Conservation (phyloP, 2,797 vertebrate genomes). For the Botia kubotai region DNA sequence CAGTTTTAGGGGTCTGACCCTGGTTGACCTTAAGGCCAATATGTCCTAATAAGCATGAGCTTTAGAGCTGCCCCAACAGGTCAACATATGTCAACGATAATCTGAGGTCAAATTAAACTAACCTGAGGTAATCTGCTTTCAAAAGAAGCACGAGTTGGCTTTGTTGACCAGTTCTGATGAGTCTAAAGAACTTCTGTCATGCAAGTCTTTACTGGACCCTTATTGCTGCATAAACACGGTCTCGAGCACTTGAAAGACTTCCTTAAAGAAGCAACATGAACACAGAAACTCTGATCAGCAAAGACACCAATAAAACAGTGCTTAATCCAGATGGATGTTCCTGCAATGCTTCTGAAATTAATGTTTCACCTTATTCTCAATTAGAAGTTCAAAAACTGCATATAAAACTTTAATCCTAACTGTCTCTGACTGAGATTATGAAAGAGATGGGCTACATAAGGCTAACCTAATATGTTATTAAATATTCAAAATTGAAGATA, state of each 20-base stretch:
- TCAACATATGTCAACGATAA: slow-evolving; percentile 69
- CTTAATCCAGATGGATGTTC: background rate
- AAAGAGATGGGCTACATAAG: no score
- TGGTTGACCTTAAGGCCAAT: slow-evolving; percentile 47
- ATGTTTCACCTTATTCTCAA: background rate
- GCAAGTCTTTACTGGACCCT: slow-evolving; percentile 55
- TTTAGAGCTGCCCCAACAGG: slow-evolving; percentile 43
- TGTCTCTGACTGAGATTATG: no score
- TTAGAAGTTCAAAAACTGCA: background rate
- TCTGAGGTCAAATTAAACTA: slow-evolving; percentile 71
- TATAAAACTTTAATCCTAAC: no score
- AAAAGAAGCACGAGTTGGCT: slow-evolving; percentile 49
- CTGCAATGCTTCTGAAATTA: background rate
- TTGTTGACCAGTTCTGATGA: slow-evolving; percentile 58
- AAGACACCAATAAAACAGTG: background rate
- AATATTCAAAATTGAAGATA: no score
- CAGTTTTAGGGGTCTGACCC: slow-evolving; percentile 43
- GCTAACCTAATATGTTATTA: background rate
- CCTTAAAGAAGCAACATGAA: slow-evolving; percentile 8
- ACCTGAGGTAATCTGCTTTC: slow-evolving; percentile 68
- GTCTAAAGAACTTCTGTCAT: slow-evolving; percentile 34
- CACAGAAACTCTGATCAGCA: background rate
- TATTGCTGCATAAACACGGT: slow-evolving; percentile 36
- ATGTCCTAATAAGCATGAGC: slow-evolving; percentile 46
- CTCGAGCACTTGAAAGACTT: background rate